Conservation (phyloP, 2,113 vertebrate species). For the Austrofundulus limnaeus region DNA sequence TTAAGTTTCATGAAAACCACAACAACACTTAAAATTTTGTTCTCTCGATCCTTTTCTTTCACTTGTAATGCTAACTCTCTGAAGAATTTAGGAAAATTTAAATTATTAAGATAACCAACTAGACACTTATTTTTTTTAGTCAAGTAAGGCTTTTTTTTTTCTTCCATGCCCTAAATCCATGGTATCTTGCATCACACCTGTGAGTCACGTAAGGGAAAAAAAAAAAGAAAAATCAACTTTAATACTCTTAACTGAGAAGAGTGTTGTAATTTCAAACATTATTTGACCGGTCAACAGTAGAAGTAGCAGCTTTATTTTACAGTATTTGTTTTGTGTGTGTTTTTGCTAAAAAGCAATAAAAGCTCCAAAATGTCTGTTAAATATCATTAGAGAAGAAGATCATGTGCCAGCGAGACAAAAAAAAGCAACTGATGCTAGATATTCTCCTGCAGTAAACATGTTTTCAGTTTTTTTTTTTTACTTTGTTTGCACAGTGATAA, state of each 20-base stretch:
- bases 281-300: too few species aligned
- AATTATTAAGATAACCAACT: background rate
- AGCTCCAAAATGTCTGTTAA: too few species aligned
- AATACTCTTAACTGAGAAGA: background rate
- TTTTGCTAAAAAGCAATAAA: too few species aligned
- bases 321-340: too few species aligned
- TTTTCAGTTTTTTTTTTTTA: slow-evolving; percentile 3
- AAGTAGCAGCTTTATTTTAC: too few species aligned
- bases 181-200: background rate
- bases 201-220: background rate
- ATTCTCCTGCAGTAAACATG: background rate
- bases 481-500: slow-evolving; percentile 41
- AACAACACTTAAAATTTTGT: background rate
- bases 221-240: background rate
- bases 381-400: too few species aligned
- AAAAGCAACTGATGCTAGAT: background rate
- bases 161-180: slow-evolving; percentile 34
- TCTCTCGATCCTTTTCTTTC: too few species aligned
- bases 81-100: background rate
- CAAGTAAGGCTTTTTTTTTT: background rate
- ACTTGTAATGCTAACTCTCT: background rate
- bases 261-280: too few species aligned
- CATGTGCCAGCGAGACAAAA: too few species aligned
- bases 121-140: background rate
- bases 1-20: background rate